A percentile compares a stretch with the other conserved stretches of the same genome.
phyloP scores from a whole-genome alignment of 2,888 invertebrate genomes.

The Drosophila peninsularis region DNA sequence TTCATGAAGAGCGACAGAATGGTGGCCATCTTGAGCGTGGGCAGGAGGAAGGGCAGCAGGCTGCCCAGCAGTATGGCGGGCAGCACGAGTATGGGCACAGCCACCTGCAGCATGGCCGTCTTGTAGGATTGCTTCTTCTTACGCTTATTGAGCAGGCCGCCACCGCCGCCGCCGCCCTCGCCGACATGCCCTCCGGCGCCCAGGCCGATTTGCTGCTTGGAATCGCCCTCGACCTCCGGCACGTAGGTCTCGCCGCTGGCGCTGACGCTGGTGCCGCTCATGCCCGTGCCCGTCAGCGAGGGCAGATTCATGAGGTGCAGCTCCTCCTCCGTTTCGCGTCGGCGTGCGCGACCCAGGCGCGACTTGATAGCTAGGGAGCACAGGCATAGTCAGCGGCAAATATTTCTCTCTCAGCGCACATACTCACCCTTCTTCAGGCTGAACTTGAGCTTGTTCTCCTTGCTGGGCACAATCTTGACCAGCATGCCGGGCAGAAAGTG shows the following conservation, averaged over 20 bases:
- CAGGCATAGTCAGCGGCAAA: neutral
- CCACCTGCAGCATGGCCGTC: slow-evolving; percentile 82
- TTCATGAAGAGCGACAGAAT: slow-evolving; percentile 87
- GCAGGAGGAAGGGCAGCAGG: slow-evolving; percentile 88
- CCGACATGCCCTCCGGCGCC: slow-evolving; percentile 27
- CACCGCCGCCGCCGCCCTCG: slow-evolving; percentile 28
- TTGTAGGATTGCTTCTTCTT: slow-evolving; percentile 76
- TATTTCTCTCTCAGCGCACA: neutral
- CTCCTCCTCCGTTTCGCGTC: slow-evolving; percentile 67
- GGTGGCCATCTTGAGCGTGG: slow-evolving; percentile 88
- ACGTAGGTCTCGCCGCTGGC: slow-evolving; percentile 65
- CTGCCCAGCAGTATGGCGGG: slow-evolving; percentile 89
- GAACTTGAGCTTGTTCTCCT: slow-evolving; percentile 85
- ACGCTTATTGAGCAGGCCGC: slow-evolving; percentile 46
- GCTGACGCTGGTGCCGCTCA: slow-evolving; percentile 53
- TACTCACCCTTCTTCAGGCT: slow-evolving; percentile 85
- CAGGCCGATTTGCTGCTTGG: slow-evolving; percentile 61
- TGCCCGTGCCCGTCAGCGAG: slow-evolving; percentile 43
- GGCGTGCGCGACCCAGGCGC: slow-evolving; percentile 63
- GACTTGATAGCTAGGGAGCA: slow-evolving; percentile 49
- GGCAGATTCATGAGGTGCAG: slow-evolving; percentile 63
- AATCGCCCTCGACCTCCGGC: slow-evolving; percentile 69
- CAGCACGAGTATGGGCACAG: slow-evolving; percentile 86
- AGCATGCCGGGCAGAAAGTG: slow-evolving; percentile 86
- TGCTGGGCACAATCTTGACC: slow-evolving; percentile 86